Evolutionary conservation across 2,888 invertebrate genomes (phyloP), one percentile per base, ranked within the genome.

Genomic region (Plusia festucae): DNA sequence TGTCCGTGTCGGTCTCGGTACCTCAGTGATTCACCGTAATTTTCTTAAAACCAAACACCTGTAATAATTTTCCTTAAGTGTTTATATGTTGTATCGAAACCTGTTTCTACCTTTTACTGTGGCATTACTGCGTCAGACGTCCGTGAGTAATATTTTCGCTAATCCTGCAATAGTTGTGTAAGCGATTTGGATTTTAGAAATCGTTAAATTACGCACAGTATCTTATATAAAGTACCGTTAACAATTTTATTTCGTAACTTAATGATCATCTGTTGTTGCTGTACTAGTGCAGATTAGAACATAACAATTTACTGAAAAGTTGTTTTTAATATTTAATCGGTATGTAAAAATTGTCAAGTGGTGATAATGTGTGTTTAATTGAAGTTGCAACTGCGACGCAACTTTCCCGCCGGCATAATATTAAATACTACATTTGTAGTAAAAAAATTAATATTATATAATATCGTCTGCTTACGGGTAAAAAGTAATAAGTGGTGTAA

Each of bases 21-120:
- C 58, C 56, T 63, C 63, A 71, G 65, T 80, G 76, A 76, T 67
- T 80, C 80, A 76, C 68, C 53, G 24, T 68, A 69, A 57, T 72
- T 56, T 61, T 20, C 49, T 60, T 24, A 67, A 66, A 56, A 27
- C 16, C 7, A 52, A 32, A 2, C 9, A 46, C 13, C 46, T 60
- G 52, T 49, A 63, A 55, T 49, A 20, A n/a, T 64, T 68, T 34
- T 52, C 56, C 61, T 52, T 27, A 61, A 59, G 68, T 71, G 60
- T 60, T 76, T 76, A 61, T 62, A 74, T 74, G 65, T 53, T 70
- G 46, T 16, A 34, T 59, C 46, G 46, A 20, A 57, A 71, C 59
- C 62, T 70, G 55, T 73, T 64, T 18, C 44, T 65, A 52, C 61
- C 61, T 65, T 52, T 64, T 49, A 44, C 32, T 7, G n/a, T 34